Evolutionary conservation across 2,888 invertebrate species (phyloP).

Genomic region (Aphelenchoides bicaudatus): DNA sequence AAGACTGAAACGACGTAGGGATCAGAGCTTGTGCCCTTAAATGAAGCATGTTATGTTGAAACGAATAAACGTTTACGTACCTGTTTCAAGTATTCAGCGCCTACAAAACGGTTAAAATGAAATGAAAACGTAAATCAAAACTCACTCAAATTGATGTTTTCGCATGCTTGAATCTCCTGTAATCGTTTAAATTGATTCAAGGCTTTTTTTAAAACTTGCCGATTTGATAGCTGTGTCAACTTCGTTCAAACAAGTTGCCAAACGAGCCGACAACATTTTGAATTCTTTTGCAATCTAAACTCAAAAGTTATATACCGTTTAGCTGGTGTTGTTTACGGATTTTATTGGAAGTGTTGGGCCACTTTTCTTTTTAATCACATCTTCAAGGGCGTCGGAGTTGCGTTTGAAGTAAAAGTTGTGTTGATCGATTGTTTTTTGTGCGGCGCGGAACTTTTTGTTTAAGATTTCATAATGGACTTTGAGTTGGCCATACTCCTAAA

Average conservation of each 20-base stretch:
- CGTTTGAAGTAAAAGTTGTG: constrained; percentile 11
- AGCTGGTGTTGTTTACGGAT: no score
- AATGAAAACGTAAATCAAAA: background rate
- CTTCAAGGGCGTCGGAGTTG: constrained; percentile 68
- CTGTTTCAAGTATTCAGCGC: constrained; percentile 72
- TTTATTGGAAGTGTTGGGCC: no score
- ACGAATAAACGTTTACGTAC: constrained; percentile 15
- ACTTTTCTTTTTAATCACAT: no score
- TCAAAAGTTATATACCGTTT: background rate
- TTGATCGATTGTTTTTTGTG: constrained; percentile 73
- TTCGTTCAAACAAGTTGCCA: constrained; percentile 69
- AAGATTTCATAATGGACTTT: constrained; percentile 97
- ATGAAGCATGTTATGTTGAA: background rate
- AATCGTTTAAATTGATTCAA: no score
- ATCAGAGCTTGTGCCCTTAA: constrained; percentile 13
- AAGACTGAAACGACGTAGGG: constrained; percentile 71
- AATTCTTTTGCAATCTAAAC: constrained; percentile 29
- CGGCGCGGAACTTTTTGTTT: constrained; percentile 90
- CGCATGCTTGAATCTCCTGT: constrained; percentile 69
- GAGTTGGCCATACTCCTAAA: constrained; percentile 91
- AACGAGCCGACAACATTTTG: constrained; percentile 24
- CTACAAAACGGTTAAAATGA: background rate
- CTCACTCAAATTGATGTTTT: constrained; percentile 80
- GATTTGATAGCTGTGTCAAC: constrained; percentile 18
- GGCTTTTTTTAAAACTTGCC: no score